Conservation (phyloP, 2,113 vertebrate genomes). For the Malaclemys terrapin region DNA sequence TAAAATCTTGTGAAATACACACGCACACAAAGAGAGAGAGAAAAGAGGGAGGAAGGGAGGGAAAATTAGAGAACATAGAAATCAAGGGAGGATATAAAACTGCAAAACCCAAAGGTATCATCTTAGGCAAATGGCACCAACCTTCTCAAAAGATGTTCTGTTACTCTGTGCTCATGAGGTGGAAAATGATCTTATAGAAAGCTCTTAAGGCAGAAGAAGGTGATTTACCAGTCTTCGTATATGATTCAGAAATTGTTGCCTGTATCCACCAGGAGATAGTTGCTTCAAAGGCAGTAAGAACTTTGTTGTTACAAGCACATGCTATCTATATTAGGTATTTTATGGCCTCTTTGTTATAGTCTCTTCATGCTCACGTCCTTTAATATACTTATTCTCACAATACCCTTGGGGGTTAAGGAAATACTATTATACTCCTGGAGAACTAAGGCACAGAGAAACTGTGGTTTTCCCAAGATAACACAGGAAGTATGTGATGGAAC, state of each 20-base stretch:
- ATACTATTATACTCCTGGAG: background rate
- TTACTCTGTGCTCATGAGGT: background rate
- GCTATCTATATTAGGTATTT: accelerated
- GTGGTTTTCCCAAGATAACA: background rate
- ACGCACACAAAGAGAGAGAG: background rate
- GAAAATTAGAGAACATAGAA: background rate
- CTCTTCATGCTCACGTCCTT: background rate
- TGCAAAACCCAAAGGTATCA: background rate
- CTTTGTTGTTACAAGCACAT: background rate
- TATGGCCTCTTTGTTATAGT: background rate
- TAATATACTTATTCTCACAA: background rate
- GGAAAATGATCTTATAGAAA: background rate
- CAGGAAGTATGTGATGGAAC: background rate
- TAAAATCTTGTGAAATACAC: background rate
- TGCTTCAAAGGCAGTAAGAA: background rate
- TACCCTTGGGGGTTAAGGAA: background rate
- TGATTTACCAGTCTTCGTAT: background rate
- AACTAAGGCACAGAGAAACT: background rate
- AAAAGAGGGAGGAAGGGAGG: background rate
- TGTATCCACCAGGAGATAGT: background rate
- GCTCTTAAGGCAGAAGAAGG: background rate
- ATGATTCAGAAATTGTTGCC: background rate
- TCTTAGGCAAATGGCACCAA: background rate
- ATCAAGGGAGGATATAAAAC: background rate
- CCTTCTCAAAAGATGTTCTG: background rate